Conservation (phyloP, 1,140 invertebrate genomes). For the Thaumatotibia leucotreta region DNA sequence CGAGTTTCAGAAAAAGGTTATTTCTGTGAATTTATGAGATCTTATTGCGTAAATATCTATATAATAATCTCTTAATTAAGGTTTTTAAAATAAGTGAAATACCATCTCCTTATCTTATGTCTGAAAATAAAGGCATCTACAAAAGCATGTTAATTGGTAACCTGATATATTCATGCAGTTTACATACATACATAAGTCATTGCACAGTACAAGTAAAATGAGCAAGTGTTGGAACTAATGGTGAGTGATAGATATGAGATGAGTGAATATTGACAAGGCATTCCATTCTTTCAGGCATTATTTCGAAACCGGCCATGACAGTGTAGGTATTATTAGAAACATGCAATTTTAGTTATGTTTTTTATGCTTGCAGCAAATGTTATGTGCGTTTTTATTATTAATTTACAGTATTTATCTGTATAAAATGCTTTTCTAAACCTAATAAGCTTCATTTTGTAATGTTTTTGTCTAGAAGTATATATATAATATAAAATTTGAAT, state of each 20-base stretch:
- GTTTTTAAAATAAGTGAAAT: too few species aligned
- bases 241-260: not conserved
- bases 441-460: not conserved
- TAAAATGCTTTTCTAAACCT: too few species aligned
- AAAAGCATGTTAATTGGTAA: too few species aligned
- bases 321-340: not conserved
- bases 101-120: too few species aligned
- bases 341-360: not conserved
- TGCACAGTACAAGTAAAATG: too few species aligned
- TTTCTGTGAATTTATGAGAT: too few species aligned
- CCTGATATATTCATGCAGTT: too few species aligned
- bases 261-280: not conserved
- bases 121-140: too few species aligned
- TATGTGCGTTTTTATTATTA: not conserved
- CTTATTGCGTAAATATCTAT: too few species aligned
- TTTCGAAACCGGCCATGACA: not conserved
- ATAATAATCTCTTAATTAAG: too few species aligned
- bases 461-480: conserved; percentile 8
- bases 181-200: too few species aligned
- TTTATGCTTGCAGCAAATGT: not conserved
- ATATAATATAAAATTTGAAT: not conserved
- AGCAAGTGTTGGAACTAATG: not conserved
- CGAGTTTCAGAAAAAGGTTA: too few species aligned
- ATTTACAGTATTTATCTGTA: not conserved
- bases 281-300: not conserved